phyloP scores from a whole-genome alignment of 2,113 vertebrate genomes.

The Macquaria australasica region DNA sequence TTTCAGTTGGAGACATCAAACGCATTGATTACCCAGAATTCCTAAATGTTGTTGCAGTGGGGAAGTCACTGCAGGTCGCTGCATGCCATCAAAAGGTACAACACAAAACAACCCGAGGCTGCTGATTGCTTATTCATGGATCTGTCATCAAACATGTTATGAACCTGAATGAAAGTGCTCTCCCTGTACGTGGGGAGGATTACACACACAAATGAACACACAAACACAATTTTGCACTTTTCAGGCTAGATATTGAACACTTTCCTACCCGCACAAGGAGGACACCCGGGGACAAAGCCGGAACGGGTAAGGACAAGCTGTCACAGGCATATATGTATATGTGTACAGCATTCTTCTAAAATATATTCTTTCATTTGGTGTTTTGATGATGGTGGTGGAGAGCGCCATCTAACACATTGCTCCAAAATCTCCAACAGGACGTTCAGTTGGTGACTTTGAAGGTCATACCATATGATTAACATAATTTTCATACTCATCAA shows the following conservation, averaged over 20 bases:
- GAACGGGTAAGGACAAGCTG: background rate
- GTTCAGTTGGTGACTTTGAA: too few species aligned
- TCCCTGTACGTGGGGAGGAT: background rate
- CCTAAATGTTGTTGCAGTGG: background rate
- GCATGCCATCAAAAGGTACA: conserved; percentile 9
- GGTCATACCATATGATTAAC: too few species aligned
- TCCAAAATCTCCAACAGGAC: too few species aligned
- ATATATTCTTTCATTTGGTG: background rate
- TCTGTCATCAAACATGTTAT: conserved; percentile 36
- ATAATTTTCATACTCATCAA: too few species aligned
- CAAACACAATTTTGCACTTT: background rate
- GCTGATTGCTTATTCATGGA: conserved; percentile 40
- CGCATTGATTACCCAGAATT: conserved; percentile 46
- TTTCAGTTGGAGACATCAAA: conserved; percentile 47
- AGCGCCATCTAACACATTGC: too few species aligned
- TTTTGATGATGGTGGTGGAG: too few species aligned
- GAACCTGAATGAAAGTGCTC: conserved; percentile 2
- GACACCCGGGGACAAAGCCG: conserved; percentile 7
- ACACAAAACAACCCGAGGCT: conserved; percentile 24
- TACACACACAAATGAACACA: conserved; percentile 16
- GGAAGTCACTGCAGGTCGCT: conserved; percentile 27
- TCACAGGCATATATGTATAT: background rate
- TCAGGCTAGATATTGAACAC: conserved; percentile 14
- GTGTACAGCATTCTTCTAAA: background rate
- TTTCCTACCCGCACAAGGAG: background rate